Percentiles rank a stretch among this genome's conserved stretches.
phyloP scores from a whole-genome alignment of 2,113 vertebrate species.

The Phyllopteryx taeniolatus region DNA sequence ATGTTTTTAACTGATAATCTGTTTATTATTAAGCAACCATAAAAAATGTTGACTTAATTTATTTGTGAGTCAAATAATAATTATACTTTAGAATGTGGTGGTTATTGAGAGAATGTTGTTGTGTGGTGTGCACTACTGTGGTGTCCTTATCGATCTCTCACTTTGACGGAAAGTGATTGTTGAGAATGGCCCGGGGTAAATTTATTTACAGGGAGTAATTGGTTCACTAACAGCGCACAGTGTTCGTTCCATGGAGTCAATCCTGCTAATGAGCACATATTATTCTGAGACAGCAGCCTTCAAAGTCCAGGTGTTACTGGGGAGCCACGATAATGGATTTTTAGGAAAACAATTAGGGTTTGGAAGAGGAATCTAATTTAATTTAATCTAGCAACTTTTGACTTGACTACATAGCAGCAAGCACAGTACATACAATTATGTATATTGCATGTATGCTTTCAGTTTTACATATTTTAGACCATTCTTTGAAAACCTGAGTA shows the following conservation, averaged over 20 bases:
- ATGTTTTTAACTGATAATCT: too few relatives aligned
- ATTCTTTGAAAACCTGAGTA: too few relatives aligned
- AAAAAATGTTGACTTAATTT: too few relatives aligned
- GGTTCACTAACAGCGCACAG: slow-evolving; percentile 18
- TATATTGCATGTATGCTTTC: background rate
- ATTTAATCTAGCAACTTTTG: background rate
- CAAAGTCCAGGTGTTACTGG: slow-evolving; percentile 14
- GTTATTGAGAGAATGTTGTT: too few relatives aligned
- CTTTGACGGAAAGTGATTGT: slow-evolving; percentile 11
- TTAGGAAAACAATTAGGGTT: background rate
- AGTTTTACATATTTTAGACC: too few relatives aligned
- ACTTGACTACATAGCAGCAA: background rate
- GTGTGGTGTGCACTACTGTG: background rate
- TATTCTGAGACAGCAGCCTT: slow-evolving; percentile 26
- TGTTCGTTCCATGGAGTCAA: slow-evolving; percentile 20
- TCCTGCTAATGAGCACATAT: slow-evolving; percentile 32
- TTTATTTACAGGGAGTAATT: slow-evolving; percentile 39
- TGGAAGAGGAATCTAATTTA: background rate
- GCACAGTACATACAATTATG: background rate
- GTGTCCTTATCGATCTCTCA: background rate
- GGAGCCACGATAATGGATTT: background rate
- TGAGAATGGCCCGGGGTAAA: slow-evolving; percentile 9
- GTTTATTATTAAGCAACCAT: too few relatives aligned
- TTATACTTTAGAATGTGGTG: too few relatives aligned
- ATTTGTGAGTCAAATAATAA: too few relatives aligned